Evolutionary conservation across 2,888 invertebrate species (phyloP).

Genomic region (Drosophila demipolita): DNA sequence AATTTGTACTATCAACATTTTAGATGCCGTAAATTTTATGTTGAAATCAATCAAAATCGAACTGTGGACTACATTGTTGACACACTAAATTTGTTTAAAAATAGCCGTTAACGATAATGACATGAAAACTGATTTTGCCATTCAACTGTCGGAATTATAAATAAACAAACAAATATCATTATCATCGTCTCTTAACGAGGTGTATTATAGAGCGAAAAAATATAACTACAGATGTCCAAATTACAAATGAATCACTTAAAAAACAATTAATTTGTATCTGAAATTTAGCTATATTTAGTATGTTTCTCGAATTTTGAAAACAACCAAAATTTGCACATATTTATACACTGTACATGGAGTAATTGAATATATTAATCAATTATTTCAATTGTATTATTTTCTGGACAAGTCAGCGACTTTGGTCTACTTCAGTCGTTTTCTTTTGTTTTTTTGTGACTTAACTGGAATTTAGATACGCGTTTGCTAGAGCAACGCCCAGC

Average conservation of each 20-base stretch:
- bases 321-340: not conserved
- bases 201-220: conserved; percentile 1
- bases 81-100: conserved; percentile 13
- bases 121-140: conserved; percentile 13
- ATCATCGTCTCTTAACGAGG: conserved; percentile 9
- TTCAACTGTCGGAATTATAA: conserved; percentile 10
- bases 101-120: conserved; percentile 9
- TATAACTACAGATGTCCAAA: conserved; percentile 13
- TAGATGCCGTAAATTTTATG: not conserved
- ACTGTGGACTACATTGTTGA: conserved; percentile 4
- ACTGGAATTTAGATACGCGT: conserved; percentile 52
- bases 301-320: not conserved
- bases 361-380: conserved; percentile 2
- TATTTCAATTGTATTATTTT: conserved; percentile 20
- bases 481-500: conserved; percentile 26
- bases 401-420: not conserved
- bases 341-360: not conserved
- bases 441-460: conserved; percentile 25
- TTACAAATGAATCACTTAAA: conserved; percentile 18
- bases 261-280: not conserved
- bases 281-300: not conserved
- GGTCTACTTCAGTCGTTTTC: not conserved
- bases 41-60: conserved; percentile 20
- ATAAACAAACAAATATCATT: conserved; percentile 31
- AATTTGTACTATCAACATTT: not conserved